A percentile compares a stretch with the other conserved stretches of the same genome.
phyloP scores from a whole-genome alignment of 2,888 invertebrate species.

The Bellardia pandia region DNA sequence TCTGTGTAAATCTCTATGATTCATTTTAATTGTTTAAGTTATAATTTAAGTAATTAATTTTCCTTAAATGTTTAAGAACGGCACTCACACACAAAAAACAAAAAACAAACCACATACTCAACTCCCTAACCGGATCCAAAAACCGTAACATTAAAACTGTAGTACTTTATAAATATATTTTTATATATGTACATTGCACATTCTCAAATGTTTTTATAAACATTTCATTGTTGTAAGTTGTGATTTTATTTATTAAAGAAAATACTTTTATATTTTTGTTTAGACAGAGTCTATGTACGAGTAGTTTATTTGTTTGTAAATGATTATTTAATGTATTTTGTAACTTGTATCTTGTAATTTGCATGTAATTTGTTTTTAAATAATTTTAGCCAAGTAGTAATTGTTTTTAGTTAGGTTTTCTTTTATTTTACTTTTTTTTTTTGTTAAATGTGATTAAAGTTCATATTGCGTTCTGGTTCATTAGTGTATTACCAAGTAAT shows the following conservation, averaged over 20 bases:
- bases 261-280: slow-evolving; percentile 5
- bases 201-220: slow-evolving; percentile 30
- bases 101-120: not conserved
- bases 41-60: slow-evolving; percentile 38
- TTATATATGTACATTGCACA: not conserved
- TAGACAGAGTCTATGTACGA: slow-evolving; percentile 28
- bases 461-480: slow-evolving; percentile 55
- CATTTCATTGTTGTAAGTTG: slow-evolving; percentile 21
- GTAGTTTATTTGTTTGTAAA: slow-evolving; percentile 38
- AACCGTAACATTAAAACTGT: slow-evolving; percentile 5
- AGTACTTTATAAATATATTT: not conserved
- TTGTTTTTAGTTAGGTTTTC: slow-evolving; percentile 41
- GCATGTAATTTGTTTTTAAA: slow-evolving; percentile 71
- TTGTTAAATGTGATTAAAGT: slow-evolving; percentile 50
- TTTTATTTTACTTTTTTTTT: slow-evolving; percentile 52
- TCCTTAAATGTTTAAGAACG: slow-evolving; percentile 11
- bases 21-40: slow-evolving; percentile 39
- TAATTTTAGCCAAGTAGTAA: slow-evolving; percentile 75
- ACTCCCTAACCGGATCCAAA: not conserved
- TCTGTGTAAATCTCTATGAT: slow-evolving; percentile 33
- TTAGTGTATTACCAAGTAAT: slow-evolving; percentile 69
- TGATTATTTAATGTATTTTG: slow-evolving; percentile 17
- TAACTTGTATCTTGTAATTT: slow-evolving; percentile 66
- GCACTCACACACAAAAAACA: slow-evolving; percentile 3
- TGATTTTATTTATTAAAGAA: slow-evolving; percentile 36